Base-by-base conservation (phyloP, 2,888 invertebrate species). In the Steinernema scapterisci region DNA sequence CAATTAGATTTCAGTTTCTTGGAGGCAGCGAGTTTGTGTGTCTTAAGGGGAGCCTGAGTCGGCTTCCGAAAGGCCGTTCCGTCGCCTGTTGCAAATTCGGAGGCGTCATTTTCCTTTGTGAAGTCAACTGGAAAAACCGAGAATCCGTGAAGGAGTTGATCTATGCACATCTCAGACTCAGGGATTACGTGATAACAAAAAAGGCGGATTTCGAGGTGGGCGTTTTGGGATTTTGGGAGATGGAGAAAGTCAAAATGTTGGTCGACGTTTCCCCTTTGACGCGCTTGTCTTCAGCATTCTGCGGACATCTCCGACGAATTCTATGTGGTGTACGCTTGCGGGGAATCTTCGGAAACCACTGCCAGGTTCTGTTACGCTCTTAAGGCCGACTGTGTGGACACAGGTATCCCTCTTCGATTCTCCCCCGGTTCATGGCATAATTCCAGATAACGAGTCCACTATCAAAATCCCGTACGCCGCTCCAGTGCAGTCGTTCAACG, bases 51-150 rank as follows among this genome's bases (percentile, higher is more conserved):
- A 63, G 31, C 2, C 31, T 63, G 31, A 25, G 9, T 27, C 63
- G 63, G 6, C 63, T 63, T 25, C 63, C 63, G 5, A 63, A 63
- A 27, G 63, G 63, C 13, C 63, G 63, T 1, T 1, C 63, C 27
- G 63, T 63, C 38, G 63, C 27, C 13, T 63, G 63, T 25, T 63
- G 63, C 63, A 63, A 63, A 31, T 63, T 31, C 63, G 31, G 27
- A 31, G 63, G 63, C 1, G 63, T 63, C 63, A 63, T 63, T n/a
- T 63, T 63, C 31, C 27, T 63, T 5, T 63, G 63, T 31, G 63
- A 63, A 19, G 25, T 27, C 16, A 19, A 63, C 16, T 63, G 63
- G 63, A 13, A 27, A 1, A 63, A 27, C 25, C 31, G 11, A 2
- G 63, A 63, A 1, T 27, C 1, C 16, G 31, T 16, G 1, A 63